These are phyloP conservation scores for Fabriciana adippe DNA, from an alignment of 2,888 invertebrate genomes.

Conservation along the genomic window DNA sequence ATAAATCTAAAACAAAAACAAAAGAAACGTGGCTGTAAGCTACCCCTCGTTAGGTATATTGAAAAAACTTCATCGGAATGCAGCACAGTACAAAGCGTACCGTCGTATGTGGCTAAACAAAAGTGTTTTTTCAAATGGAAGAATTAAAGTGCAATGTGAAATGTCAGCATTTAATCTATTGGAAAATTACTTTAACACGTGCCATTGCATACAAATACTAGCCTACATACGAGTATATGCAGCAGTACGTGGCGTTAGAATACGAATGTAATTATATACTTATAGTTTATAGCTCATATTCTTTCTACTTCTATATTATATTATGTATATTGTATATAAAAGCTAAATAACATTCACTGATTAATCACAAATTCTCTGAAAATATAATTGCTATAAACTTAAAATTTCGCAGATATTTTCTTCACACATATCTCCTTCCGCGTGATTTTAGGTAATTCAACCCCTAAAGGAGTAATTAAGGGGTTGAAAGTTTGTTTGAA, in stretches of 20 bases:
- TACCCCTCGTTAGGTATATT: constrained; percentile 7
- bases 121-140: constrained; percentile 2
- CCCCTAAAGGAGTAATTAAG: no score
- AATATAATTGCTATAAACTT: no score
- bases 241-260: background rate
- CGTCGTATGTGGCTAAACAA: background rate
- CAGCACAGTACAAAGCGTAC: background rate
- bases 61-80: constrained; percentile 13
- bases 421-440: no score
- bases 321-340: no score
- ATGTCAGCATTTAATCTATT: constrained; percentile 1
- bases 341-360: no score
- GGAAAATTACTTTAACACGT: background rate
- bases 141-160: background rate
- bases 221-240: background rate
- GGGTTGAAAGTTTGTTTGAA: no score
- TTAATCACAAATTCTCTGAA: no score
- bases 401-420: no score
- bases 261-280: no score
- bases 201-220: background rate
- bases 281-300: no score
- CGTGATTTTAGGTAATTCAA: no score
- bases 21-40: background rate
- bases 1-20: background rate
- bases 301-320: no score